A percentile compares a stretch with the other conserved stretches of the same genome.
These are phyloP conservation scores for Anabacerthia variegaticeps DNA, from an alignment of 2,797 vertebrate species.

Conservation along the genomic window DNA sequence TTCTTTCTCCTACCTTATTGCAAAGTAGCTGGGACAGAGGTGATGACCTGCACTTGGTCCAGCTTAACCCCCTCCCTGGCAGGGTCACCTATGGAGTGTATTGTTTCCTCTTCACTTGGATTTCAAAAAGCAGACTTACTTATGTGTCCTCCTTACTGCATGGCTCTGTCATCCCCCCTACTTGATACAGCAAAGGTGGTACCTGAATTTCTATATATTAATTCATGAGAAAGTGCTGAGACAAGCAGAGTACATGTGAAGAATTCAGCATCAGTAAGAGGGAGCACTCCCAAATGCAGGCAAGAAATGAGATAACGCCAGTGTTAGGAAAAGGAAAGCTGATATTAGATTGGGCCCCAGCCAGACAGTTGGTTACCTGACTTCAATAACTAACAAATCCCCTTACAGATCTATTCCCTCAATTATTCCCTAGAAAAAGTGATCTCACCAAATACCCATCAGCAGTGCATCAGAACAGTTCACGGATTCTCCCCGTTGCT, in stretches of 20 bases:
- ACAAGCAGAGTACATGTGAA: not conserved
- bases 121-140: not conserved
- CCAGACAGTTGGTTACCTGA: not conserved
- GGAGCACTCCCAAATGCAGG: not conserved
- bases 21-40: not conserved
- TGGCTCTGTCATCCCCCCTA: rapidly evolving
- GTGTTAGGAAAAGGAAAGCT: not conserved
- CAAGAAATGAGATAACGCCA: not conserved
- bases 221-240: constrained; percentile 8
- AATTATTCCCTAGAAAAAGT: not conserved
- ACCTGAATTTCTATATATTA: not conserved
- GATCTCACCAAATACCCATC: not conserved
- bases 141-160: not conserved
- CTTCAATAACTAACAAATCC: not conserved
- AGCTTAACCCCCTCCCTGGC: not conserved
- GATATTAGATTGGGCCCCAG: not conserved
- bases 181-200: not conserved
- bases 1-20: not conserved
- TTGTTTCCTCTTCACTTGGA: not conserved
- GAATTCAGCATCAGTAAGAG: not conserved
- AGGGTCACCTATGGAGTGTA: not conserved
- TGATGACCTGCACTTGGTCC: rapidly evolving
- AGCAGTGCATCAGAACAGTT: not conserved
- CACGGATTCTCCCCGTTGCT: not conserved
- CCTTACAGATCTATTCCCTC: not conserved